phyloP scores from a whole-genome alignment of 2,113 vertebrate genomes.

The Ciconia maguari region DNA sequence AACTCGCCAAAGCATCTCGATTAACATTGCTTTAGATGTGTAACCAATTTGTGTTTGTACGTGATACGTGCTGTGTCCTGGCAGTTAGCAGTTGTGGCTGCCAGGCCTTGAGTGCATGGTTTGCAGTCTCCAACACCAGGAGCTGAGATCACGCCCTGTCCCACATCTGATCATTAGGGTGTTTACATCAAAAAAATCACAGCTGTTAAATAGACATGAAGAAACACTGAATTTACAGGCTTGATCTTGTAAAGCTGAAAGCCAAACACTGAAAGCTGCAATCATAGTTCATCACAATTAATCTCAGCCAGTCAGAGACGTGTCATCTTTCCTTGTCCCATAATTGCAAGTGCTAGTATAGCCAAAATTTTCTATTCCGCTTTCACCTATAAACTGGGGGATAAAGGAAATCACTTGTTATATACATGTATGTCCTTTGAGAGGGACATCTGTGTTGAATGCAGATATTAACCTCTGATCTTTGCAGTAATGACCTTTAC shows the following conservation, averaged over 20 bases:
- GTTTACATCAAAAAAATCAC: neutral
- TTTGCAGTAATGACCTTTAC: neutral
- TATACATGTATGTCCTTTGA: neutral
- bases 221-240: neutral
- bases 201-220: neutral
- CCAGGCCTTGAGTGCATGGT: neutral
- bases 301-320: neutral
- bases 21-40: neutral
- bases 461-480: neutral
- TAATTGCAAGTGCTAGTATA: neutral
- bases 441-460: neutral
- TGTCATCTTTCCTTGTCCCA: neutral
- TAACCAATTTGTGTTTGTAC: neutral
- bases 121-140: neutral
- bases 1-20: fast-evolving
- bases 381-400: neutral
- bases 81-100: neutral
- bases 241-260: neutral
- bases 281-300: neutral
- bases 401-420: neutral
- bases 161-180: fast-evolving
- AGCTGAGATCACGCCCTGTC: neutral
- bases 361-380: neutral
- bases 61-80: neutral
- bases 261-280: neutral